phyloP scores from a whole-genome alignment of 2,113 vertebrate species.

The Aleadryas rufinucha region DNA sequence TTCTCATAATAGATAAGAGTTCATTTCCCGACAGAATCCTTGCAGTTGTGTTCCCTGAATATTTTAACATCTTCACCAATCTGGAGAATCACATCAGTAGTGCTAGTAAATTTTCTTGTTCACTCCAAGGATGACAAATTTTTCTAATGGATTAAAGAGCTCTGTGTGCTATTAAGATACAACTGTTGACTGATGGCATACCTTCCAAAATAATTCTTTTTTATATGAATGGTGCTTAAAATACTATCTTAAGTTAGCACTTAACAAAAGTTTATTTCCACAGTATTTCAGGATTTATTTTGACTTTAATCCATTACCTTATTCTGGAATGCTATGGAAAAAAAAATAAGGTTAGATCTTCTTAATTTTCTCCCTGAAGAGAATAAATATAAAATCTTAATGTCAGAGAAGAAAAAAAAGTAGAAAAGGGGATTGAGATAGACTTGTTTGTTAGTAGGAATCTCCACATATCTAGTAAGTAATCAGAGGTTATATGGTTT shows the following conservation, averaged over 20 bases:
- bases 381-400: not conserved
- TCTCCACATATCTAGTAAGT: not conserved
- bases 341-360: not conserved
- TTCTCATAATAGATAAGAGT: not conserved
- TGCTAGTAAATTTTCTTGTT: not conserved
- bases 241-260: not conserved
- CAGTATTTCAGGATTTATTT: not conserved
- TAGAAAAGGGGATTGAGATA: not conserved
- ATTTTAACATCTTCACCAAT: not conserved
- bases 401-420: not conserved
- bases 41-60: not conserved
- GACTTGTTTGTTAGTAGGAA: not conserved
- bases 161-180: not conserved
- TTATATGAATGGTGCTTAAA: not conserved
- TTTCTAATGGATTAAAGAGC: not conserved
- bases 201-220: not conserved
- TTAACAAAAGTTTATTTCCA: not conserved
- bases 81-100: not conserved
- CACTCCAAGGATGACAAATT: not conserved
- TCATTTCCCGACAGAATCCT: not conserved
- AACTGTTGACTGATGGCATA: not conserved
- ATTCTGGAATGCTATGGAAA: not conserved
- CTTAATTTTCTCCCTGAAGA: not conserved
- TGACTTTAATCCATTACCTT: not conserved
- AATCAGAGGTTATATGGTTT: not conserved